These are phyloP conservation scores for Phrynocephalus vlangalii DNA, from an alignment of 2,797 vertebrate genomes.

Conservation along the genomic window DNA sequence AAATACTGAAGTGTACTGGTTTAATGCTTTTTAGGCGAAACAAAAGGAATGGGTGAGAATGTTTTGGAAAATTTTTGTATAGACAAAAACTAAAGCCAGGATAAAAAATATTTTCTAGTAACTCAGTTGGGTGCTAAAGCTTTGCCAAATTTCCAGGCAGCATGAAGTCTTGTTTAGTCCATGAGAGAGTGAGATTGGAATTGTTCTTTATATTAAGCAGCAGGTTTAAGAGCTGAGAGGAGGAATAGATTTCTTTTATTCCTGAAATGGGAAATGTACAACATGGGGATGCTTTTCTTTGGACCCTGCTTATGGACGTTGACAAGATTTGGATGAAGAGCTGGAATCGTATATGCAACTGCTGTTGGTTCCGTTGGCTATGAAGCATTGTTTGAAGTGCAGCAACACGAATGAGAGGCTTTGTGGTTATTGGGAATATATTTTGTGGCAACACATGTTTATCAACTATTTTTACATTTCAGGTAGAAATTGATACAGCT, in stretches of 20 bases:
- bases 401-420: fast-evolving
- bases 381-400: background rate
- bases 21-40: constrained; percentile 32
- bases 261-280: constrained; percentile 40
- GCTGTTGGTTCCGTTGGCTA: background rate
- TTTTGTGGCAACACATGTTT: background rate
- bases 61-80: constrained; percentile 57
- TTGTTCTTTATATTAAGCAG: constrained; percentile 48
- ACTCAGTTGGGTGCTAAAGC: constrained; percentile 55
- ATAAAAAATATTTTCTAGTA: constrained; percentile 61
- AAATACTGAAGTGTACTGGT: constrained; percentile 40
- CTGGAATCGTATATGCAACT: constrained; percentile 3
- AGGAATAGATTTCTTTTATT: constrained; percentile 46
- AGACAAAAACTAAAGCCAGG: constrained; percentile 62
- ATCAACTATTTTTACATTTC: constrained; percentile 38
- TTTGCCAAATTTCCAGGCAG: constrained; percentile 61
- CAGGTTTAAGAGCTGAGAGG: constrained; percentile 18
- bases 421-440: background rate
- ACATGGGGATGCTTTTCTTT: constrained; percentile 41
- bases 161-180: constrained; percentile 54
- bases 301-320: constrained; percentile 7
- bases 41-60: constrained; percentile 54
- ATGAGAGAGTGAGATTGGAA: constrained; percentile 47
- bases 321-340: background rate
- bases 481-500: constrained; percentile 92